A percentile compares a stretch with the other conserved stretches of the same genome.
These are phyloP conservation scores for Thalpophila matura DNA, from an alignment of 2,888 invertebrate genomes.

Conservation along the genomic window DNA sequence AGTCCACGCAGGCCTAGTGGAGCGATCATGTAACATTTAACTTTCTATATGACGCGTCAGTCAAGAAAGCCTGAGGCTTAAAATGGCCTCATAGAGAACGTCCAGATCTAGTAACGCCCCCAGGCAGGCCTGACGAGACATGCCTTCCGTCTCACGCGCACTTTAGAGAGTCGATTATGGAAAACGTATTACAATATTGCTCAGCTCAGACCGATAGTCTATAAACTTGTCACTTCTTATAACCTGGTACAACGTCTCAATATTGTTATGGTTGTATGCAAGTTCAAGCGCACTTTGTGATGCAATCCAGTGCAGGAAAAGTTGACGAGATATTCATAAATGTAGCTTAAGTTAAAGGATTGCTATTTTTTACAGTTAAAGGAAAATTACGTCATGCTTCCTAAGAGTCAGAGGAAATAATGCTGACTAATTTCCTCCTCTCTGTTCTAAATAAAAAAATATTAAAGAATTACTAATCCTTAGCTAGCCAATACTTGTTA, in stretches of 20 bases:
- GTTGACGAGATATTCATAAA: constrained; percentile 13
- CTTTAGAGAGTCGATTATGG: constrained; percentile 25
- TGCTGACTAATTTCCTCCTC: constrained; percentile 21
- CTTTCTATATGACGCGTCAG: constrained; percentile 34
- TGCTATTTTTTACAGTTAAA: constrained; percentile 53
- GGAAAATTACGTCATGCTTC: constrained; percentile 51
- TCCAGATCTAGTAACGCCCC: constrained; percentile 10
- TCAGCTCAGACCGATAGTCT: constrained; percentile 11
- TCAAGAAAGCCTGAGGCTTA: constrained; percentile 15
- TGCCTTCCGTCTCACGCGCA: constrained; percentile 12
- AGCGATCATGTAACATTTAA: constrained; percentile 8
- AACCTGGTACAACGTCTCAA: background rate
- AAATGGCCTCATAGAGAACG: background rate
- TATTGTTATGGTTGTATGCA: constrained; percentile 8
- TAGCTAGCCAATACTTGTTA: background rate
- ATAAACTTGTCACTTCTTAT: constrained; percentile 28
- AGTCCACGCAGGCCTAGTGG: background rate
- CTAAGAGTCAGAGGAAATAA: constrained; percentile 30
- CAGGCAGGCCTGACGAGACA: background rate
- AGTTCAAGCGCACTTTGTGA: constrained; percentile 31
- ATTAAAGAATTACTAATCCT: background rate
- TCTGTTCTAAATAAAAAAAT: constrained; percentile 3
- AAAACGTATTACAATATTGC: constrained; percentile 8
- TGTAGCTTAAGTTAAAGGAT: constrained; percentile 9
- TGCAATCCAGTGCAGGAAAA: constrained; percentile 32